Evolutionary conservation across 2,888 invertebrate species (phyloP).

Genomic region (Eretmocerus hayati): DNA sequence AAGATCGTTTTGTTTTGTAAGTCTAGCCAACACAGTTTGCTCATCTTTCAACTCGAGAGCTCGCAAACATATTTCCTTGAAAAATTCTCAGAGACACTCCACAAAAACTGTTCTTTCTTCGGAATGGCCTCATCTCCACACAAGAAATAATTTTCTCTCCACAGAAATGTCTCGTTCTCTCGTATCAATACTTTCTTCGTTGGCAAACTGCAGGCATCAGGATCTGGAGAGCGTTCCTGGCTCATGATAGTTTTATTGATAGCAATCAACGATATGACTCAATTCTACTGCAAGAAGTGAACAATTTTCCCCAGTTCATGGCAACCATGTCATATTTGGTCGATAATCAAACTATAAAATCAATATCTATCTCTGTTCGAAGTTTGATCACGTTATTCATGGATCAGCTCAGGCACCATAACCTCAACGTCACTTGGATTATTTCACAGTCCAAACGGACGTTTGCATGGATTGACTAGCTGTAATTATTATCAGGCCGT

Average conservation of each 20-base stretch:
- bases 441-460: too few species aligned
- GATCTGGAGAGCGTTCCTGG: neutral
- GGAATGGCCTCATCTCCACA: neutral
- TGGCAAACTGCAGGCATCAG: neutral
- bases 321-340: too few species aligned
- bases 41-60: neutral
- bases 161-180: neutral
- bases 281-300: too few species aligned
- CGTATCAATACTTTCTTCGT: neutral
- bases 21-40: neutral
- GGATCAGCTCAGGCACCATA: too few species aligned
- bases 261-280: too few species aligned
- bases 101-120: neutral
- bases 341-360: too few species aligned
- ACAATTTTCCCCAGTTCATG: too few species aligned
- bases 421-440: too few species aligned
- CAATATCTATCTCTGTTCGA: too few species aligned
- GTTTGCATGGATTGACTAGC: too few species aligned
- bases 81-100: neutral
- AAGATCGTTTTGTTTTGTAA: neutral
- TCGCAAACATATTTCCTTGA: neutral
- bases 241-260: neutral
- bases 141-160: neutral
- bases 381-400: too few species aligned
- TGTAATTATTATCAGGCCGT: too few species aligned